Base-by-base conservation (phyloP, 2,888 invertebrate species). In the Callimorpha dominula region DNA sequence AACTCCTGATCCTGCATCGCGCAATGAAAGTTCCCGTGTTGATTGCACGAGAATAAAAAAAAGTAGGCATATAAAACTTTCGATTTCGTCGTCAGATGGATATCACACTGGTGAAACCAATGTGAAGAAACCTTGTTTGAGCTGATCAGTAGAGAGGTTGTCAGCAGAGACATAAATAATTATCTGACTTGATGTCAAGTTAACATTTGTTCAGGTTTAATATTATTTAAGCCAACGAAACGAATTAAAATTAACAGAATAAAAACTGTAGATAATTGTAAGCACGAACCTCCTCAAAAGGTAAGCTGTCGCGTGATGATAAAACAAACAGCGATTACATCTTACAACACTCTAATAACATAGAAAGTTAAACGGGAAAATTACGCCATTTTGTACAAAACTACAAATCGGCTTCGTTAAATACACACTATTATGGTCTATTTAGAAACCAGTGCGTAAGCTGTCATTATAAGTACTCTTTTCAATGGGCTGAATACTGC, bases 321-420 rank as follows among this genome's bases (percentile, higher is more conserved):
- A 73, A 79, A 84, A 81, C 77, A 78, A 78, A 81, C 73, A 78
- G 75, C 78, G 81, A 83, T 82, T 74, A 76, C 71, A 69, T 70
- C 79, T 88, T 87, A 84, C 81, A 74, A 71, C 74, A 83, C 78
- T 72, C 77, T 82, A 77, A 86, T 83, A 82, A 71, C 83, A 77
- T 90, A 89, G 92, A 92, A 92, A 92, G 92, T 91, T 90, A 90
- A 91, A 89, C 86, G 84, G 74, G 73, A 65, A 85, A 86, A 89
- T 86, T 88, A 81, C 86, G 79, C 75, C 84, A 81, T 87, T 90
- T 90, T 85, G 66, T 68, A 60, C 20, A 69, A 70, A 78, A 62
- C 64, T 69, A 71, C 74, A 78, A 87, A 86, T 85, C 80, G 81
- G 80, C 68, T 85, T 78, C 75, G 72, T 78, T 63, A 82, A 84